Base-by-base conservation (phyloP, 2,888 invertebrate species). In the Watsonalla cultraria region DNA sequence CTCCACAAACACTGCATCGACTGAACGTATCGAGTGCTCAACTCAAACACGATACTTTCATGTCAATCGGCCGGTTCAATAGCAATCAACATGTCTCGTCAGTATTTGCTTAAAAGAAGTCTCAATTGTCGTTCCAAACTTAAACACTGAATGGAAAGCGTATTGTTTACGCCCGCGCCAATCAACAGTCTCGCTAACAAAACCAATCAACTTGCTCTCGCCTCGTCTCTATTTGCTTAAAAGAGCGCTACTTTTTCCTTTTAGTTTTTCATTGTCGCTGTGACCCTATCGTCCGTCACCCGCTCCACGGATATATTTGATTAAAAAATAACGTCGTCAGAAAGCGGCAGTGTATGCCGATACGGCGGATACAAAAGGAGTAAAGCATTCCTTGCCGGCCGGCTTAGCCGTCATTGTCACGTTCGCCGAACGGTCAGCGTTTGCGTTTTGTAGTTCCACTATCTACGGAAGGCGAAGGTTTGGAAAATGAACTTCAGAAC, bases 241-340 rank as follows among this genome's bases (percentile, higher is more conserved):
- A 90, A 86, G 86, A 84, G 82, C 73, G 70, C 62, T 68, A 76
- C 81, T 89, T 88, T 87, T 88, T 86, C 82, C 80, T 89, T 90
- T 90, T 90, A 82, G 83, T 84, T 89, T 86, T 83, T 79, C 83
- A 84, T 80, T 86, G 84, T 78, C 85, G 77, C 76, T 82, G 78
- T 86, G 84, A 87, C 90, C 90, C 90, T 88, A 88, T 86, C 87
- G 86, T 80, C 80, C 87, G 87, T 90, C 90, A 88, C 85, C 84
- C 87, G 88, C 74, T 82, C 84, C 82, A 80, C 77, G 91, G 90
- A 90, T 91, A 91, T 91, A 91, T 91, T 91, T 91, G 91, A 91
- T 91, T 91, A 91, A 91, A 91, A 91, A 91, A 91, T 91, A 91
- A 91, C 90, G 90, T 90, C 91, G 90, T 89, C 90, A 90, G 90